Conservation (phyloP, 2,888 invertebrate genomes). For the Strigamia crassipes region DNA sequence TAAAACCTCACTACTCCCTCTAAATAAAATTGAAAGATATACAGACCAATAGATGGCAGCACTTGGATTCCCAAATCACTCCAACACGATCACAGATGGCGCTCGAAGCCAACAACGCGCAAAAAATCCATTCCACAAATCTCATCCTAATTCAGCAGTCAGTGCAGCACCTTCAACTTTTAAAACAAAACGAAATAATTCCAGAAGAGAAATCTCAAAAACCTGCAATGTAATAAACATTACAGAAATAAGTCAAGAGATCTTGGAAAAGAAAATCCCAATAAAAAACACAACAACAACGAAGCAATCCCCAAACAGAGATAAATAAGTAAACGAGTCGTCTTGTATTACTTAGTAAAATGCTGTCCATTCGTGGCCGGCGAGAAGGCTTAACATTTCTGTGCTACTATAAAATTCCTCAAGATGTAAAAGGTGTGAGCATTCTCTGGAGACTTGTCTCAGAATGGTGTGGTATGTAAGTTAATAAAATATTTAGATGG, state of each 20-base stretch:
- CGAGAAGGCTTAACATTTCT: background rate
- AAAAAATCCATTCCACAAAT: background rate
- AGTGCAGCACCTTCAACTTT: background rate
- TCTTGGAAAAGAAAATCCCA: background rate
- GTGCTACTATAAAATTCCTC: background rate
- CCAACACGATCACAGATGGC: background rate
- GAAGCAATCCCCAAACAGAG: background rate
- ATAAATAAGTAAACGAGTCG: background rate
- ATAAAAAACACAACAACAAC: background rate
- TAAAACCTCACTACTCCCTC: background rate
- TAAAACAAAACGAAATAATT: background rate
- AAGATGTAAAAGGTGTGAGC: constrained; percentile 2
- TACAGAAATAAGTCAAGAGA: background rate
- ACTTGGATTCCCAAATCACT: background rate
- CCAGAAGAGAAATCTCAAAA: background rate
- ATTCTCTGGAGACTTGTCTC: constrained; percentile 1
- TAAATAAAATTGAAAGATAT: background rate
- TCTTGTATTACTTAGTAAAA: background rate
- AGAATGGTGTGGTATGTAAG: background rate
- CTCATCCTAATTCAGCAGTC: background rate
- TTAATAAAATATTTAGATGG: constrained; percentile 8
- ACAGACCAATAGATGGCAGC: background rate
- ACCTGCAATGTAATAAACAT: background rate
- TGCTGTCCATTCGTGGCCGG: background rate
- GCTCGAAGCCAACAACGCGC: background rate